Conservation (phyloP, 2,797 vertebrate species). For the Acipenser ruthenus region DNA sequence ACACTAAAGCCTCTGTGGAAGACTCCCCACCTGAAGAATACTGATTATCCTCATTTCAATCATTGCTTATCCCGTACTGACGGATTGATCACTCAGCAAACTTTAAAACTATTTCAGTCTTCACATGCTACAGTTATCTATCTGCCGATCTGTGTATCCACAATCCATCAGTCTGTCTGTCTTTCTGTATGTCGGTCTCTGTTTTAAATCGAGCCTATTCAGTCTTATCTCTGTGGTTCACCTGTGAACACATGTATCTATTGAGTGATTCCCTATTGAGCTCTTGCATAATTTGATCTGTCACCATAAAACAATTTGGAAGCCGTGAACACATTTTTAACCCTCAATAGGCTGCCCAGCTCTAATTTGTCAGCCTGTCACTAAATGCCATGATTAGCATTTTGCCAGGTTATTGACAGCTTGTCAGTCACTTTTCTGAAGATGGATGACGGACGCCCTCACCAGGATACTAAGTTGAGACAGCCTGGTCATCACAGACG, state of each 20-base stretch:
- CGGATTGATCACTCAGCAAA: no score
- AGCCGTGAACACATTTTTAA: constrained; percentile 42
- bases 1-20: no score
- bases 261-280: not conserved
- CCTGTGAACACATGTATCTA: not conserved
- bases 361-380: constrained; percentile 49
- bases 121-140: no score
- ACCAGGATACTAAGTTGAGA: constrained; percentile 65
- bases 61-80: no score
- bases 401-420: constrained; percentile 77
- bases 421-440: constrained; percentile 59
- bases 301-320: constrained; percentile 1
- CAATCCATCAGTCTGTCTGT: no score
- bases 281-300: not conserved
- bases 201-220: not conserved
- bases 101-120: no score
- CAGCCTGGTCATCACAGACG: constrained; percentile 68
- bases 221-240: not conserved
- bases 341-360: constrained; percentile 24
- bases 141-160: no score
- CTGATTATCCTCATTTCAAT: no score
- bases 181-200: no score
- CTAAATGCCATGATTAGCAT: constrained; percentile 83
- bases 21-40: no score
- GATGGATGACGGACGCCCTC: constrained; percentile 77